Conservation (phyloP, 2,888 invertebrate genomes). For the Oxyscelio sp. region DNA sequence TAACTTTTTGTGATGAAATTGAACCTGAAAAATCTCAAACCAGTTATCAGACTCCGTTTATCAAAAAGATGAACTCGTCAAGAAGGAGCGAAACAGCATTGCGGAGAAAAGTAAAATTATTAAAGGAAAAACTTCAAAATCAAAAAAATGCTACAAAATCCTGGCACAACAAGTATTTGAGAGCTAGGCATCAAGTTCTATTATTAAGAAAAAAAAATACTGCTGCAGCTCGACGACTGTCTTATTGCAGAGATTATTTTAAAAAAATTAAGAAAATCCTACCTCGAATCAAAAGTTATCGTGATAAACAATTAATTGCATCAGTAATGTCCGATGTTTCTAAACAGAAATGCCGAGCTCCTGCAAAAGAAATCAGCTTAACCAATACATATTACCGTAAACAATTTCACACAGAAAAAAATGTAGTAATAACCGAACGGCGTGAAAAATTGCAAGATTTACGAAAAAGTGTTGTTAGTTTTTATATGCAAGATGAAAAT, state of each 20-base stretch:
- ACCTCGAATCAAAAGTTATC: constrained; percentile 10
- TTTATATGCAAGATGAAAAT: constrained; percentile 12
- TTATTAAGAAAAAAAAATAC: constrained; percentile 4
- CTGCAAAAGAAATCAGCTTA: too few species aligned
- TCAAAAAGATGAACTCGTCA: neutral
- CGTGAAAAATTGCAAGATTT: neutral
- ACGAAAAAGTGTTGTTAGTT: constrained; percentile 2
- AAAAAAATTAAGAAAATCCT: constrained; percentile 6
- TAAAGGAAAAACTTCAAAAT: constrained; percentile 5
- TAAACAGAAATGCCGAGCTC: too few species aligned
- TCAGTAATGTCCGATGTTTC: too few species aligned
- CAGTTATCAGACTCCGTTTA: neutral
- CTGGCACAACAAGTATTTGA: constrained; percentile 6
- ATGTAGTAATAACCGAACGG: too few species aligned
- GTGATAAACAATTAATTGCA: neutral
- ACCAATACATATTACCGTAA: too few species aligned
- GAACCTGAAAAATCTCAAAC: constrained; percentile 5
- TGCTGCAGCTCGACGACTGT: constrained; percentile 4
- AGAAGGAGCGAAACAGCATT: neutral
- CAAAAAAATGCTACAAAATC: constrained; percentile 4
- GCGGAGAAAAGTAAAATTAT: constrained; percentile 2
- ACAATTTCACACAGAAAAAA: too few species aligned
- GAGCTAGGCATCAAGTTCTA: constrained; percentile 1
- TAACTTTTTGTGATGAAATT: too few species aligned
- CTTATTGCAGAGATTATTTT: constrained; percentile 4